Conservation (phyloP, 2,888 invertebrate species). For the Drosophila phalerata region DNA sequence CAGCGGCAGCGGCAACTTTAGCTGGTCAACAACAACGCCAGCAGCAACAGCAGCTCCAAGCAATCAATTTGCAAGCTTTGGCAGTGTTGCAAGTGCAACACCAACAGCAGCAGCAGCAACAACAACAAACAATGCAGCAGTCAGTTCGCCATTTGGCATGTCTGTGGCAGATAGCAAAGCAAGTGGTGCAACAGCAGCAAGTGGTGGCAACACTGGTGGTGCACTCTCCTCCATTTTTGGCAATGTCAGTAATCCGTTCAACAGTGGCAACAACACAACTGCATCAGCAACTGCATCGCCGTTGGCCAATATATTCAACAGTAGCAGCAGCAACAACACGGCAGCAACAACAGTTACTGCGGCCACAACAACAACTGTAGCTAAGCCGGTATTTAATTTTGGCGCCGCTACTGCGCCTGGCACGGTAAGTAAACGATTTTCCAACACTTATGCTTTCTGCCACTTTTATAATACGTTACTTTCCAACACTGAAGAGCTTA, state of each 20-base stretch:
- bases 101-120: conserved; percentile 11
- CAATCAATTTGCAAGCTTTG: conserved; percentile 18
- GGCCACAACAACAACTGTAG: conserved; percentile 22
- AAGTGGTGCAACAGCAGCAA: conserved; percentile 7
- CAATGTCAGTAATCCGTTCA: conserved; percentile 44
- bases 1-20: conserved; percentile 19
- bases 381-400: conserved; percentile 82
- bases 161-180: conserved; percentile 10
- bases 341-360: conserved; percentile 15
- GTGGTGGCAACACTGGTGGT: background rate
- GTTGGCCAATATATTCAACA: conserved; percentile 33
- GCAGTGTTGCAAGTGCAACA: conserved; percentile 11
- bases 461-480: background rate
- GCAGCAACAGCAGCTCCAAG: background rate
- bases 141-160: conserved; percentile 35
- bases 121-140: conserved; percentile 21
- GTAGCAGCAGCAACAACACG: conserved; percentile 13
- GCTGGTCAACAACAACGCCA: conserved; percentile 13
- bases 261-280: background rate
- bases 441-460: background rate
- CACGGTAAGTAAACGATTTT: conserved; percentile 42
- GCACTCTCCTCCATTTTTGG: conserved; percentile 41
- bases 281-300: conserved; percentile 9
- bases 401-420: conserved; percentile 51
- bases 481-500: too few relatives aligned